Base-by-base conservation (phyloP, 2,113 vertebrate genomes). In the Stictonetta naevosa region DNA sequence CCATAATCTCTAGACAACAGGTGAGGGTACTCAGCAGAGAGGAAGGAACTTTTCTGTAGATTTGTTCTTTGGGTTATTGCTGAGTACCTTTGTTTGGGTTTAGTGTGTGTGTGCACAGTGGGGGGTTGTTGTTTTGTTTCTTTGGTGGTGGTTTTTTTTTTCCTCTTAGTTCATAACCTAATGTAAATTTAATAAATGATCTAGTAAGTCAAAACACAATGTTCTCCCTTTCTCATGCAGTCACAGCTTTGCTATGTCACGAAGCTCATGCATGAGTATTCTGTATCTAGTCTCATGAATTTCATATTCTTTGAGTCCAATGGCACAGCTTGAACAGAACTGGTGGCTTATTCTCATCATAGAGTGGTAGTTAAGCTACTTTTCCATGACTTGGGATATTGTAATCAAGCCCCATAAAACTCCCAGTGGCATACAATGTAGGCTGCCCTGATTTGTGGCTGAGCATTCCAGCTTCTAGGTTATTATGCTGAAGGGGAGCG, bases 211-310 rank as follows among this genome's bases (percentile, higher is more conserved):
- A 80, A 87, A 95, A 50, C 87, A 66, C 77, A 78, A 78, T 10
- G 34, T 52, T 92, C 62, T 88, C 81, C 42, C 62, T 92, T 96
- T 97, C 89, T 94, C 93, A 97, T 89, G 93, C 91, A 95, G 82
- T 95, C 95, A 95, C 91, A 55, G 75, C 91, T 95, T 81, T 92
- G 94, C 93, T 95, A 96, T 95, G 94, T 92, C 6, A 0, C 80
- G 81, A 66, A 66, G 75, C 90, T 92, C 15, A 13, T 87, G 91
- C 90, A 55, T 80, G 87, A 92, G 86, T 46, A 63, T 91, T 93
- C 93, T 96, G 31, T 96, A 96, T 96, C 93, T 96, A 83, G 84
- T 95, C 94, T 96, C 94, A 97, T 96, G 96, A 97, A 97, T 97
- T 96, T 96, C 94, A 91, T 96, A 94, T 94, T 91, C 93, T 95